Base-by-base conservation (phyloP, 2,113 vertebrate genomes). In the Lota lota region DNA sequence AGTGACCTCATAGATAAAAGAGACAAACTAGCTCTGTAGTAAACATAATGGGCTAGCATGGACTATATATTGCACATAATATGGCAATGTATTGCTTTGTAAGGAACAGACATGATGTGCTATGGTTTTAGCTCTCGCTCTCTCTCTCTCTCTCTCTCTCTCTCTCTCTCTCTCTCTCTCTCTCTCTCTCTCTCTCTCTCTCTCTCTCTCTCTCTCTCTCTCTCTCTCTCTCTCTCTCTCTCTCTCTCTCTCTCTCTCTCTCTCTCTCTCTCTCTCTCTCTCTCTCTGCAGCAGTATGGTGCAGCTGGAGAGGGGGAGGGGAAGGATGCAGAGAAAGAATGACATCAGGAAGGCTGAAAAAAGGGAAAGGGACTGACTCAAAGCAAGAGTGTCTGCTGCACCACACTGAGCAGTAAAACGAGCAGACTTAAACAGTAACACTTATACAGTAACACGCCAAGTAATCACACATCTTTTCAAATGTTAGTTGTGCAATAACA, bases 251-350 rank as follows among this genome's bases (percentile, higher is more conserved):
- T 60, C 67, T 63, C 61, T 63, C 61, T 63, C 61, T 63, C 61
- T 63, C 40, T 64, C 19, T 64, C 63, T 79, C 66, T 75, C 14
- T 63, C 16, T 64, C 68, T 73, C 64, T 77, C 69, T 82, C 58
- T 77, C 57, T 69, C 83, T 84, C 76, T 88, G 85, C 82, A 69
- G 85, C 82, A 87, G 66, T 85, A 63, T 59, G 82, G 74, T 89
- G 87, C 90, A 90, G 88, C 84, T 85, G 89, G 81, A 86, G 88
- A 83, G 88, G 82, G 90, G 89, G 87, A 89, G 77, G 84, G 82
- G 47, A 83, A 20, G 14, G 61, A 57, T 80, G 82, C 85, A 86
- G 79, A 80, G 28, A 70, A 22, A 28, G 14, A 68, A 85, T 72
- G 75, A 84, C 76, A 83, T 68, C 81, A 87, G 70, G 76, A 81